phyloP scores from a whole-genome alignment of 2,888 invertebrate genomes.

The Trachelus tabidus region DNA sequence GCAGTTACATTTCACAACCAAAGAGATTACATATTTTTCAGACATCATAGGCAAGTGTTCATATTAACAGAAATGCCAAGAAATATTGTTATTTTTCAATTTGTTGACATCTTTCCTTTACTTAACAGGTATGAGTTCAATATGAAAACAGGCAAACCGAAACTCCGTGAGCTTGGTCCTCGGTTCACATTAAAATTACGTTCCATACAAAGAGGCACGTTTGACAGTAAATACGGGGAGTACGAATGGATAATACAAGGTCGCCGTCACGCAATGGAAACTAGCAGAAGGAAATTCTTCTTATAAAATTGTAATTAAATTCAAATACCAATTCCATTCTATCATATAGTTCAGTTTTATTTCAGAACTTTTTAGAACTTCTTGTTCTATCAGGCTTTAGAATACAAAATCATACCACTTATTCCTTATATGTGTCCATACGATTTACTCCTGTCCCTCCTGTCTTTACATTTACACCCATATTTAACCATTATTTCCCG shows the following conservation, averaged over 20 bases:
- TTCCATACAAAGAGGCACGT: conserved; percentile 96
- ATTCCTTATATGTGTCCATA: too few relatives aligned
- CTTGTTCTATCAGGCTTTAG: too few relatives aligned
- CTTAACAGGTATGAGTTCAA: conserved; percentile 86
- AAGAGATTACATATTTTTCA: conserved; percentile 97
- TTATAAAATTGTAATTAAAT: conserved; percentile 69
- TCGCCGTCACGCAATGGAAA: conserved; percentile 93
- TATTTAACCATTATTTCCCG: too few relatives aligned
- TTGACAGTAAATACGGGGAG: conserved; percentile 96
- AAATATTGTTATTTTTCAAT: background rate
- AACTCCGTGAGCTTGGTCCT: conserved; percentile 94
- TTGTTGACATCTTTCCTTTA: conserved; percentile 20
- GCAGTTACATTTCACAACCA: conserved; percentile 99
- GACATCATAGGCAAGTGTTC: conserved; percentile 85
- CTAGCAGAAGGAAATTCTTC: conserved; percentile 91
- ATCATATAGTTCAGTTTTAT: background rate
- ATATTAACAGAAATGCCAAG: background rate
- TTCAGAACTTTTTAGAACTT: too few relatives aligned
- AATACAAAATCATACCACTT: too few relatives aligned
- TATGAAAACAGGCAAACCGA: conserved; percentile 77
- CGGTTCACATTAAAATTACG: conserved; percentile 93
- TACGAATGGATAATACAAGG: conserved; percentile 96
- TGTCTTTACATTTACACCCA: too few relatives aligned
- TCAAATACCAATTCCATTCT: background rate
- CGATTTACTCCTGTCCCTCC: too few relatives aligned